Conservation (phyloP, 2,888 invertebrate species). For the Mythimna pallens region DNA sequence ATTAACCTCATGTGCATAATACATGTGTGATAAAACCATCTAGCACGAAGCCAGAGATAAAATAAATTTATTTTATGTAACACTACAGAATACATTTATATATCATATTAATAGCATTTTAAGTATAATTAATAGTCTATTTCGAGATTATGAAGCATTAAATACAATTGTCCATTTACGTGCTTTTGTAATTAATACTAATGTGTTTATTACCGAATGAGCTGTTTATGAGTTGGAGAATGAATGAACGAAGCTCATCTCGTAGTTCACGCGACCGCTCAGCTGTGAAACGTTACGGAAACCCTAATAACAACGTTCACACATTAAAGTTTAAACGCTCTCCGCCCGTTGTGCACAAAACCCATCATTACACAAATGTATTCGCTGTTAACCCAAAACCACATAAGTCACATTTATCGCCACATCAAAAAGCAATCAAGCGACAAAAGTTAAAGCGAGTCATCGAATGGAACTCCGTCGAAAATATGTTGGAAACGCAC, state of each 20-base stretch:
- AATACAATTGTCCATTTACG: slow-evolving; percentile 7
- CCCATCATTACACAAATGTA: slow-evolving; percentile 84
- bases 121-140: slow-evolving; percentile 20
- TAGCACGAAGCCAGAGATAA: slow-evolving; percentile 4
- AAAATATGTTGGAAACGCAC: slow-evolving; percentile 80
- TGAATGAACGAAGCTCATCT: slow-evolving; percentile 55
- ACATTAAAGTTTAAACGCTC: slow-evolving; percentile 77
- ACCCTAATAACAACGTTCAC: slow-evolving; percentile 83
- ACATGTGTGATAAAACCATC: slow-evolving; percentile 10
- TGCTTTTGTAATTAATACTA: slow-evolving; percentile 7
- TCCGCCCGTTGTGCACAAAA: slow-evolving; percentile 83
- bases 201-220: slow-evolving; percentile 30
- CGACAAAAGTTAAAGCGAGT: slow-evolving; percentile 85
- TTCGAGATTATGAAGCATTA: slow-evolving; percentile 11
- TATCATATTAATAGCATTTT: slow-evolving; percentile 8
- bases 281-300: slow-evolving; percentile 63
- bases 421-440: slow-evolving; percentile 90
- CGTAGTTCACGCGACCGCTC: not conserved
- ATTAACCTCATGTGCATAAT: slow-evolving; percentile 31
- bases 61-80: slow-evolving; percentile 23
- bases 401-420: slow-evolving; percentile 90
- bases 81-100: slow-evolving; percentile 15
- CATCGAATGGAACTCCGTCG: slow-evolving; percentile 77
- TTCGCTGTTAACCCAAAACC: slow-evolving; percentile 83
- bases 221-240: slow-evolving; percentile 19